Base-by-base conservation (phyloP, 2,797 vertebrate genomes). In the Manis javanica region DNA sequence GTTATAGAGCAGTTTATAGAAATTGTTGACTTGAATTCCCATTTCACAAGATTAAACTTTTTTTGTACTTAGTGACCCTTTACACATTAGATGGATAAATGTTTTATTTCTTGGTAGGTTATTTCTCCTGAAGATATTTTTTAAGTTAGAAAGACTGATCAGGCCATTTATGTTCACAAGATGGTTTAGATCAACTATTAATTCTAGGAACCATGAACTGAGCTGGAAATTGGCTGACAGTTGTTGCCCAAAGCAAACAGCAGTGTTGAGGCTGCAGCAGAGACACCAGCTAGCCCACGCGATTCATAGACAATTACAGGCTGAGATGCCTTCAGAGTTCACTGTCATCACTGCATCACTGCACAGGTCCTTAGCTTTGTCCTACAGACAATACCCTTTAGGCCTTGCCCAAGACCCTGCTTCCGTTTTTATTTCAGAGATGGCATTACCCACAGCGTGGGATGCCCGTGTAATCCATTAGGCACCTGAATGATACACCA, bases 141-240 rank as follows among this genome's bases (percentile, higher is more conserved):
- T 94, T 93, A 92, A 96, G 34, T 71, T 92, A 90, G 31, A 87
- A 92, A 92, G 90, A 79, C 78, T 87, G 85, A 95, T 89, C 84
- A 92, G 59, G 42, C 31, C 88, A 82, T 93, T 96, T 90, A 87
- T 53, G 78, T 75, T 89, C 91, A 87, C 42, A 59, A 68, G 63
- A 84, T 88, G 59, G 15, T 91, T 90, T 34, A 88, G 93, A 85
- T 79, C 94, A 97, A 95, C 74, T 86, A 94, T 89, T 87, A 86
- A 95, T 97, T 94, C 69, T 37, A 39, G n/a, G 18, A 81, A 83
- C 86, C 77, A 81, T 68, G 87, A 90, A 88, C 91, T 87, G 93
- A 83, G 37, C 81, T 83, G 75, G 89, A 74, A 89, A 84, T 95
- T 5, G 91, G 84, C 87, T 96, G 91, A 94, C 2, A 2, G 34